Evolutionary conservation across 2,797 vertebrate genomes (phyloP), one percentile per base, ranked within the genome.

Genomic region (Sternarchorhynchus goeldii): DNA sequence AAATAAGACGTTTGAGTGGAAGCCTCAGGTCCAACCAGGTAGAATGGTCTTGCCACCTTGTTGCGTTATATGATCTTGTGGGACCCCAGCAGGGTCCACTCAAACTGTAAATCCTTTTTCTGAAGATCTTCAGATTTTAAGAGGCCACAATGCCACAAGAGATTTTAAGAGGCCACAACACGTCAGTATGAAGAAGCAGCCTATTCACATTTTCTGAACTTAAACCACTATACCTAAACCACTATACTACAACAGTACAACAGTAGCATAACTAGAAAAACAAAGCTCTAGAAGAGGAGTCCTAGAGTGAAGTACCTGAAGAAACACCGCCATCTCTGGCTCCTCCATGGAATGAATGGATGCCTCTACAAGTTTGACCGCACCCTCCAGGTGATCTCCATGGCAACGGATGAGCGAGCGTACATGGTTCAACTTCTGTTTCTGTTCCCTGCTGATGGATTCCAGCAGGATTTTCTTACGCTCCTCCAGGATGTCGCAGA

Each of bases 341-440:
- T 98, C 95, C 72, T 96, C 96, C 94, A 95, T 95, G 82, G 93
- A 93, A 79, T 93, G 95, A 68, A 98, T 94, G 76, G 95, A 94
- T 0, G 93, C 85, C 89, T 97, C 96, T 80, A 98, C 95, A 84
- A 98, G 92, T 17, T 94, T 92, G 36, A 92, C 92, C 0, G 94
- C 92, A 6, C 84, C 86, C 87, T 97, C 96, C 84, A 97, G 91
- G 83, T 94, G 92, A 81, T 96, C 94, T 0, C 93, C 85, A 0
- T 95, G 94, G 76, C 85, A 90, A 3, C 92, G 92, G 75, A 97
- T 94, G 83, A 96, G 95, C 1, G 89, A 84, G 0, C 94, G 91
- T 0, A 97, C 90, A 0, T 80, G 90, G 79, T 90, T 90, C 82
- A 96, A 93, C 82, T 95, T 95, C 0, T 89, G 73, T 66, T 97